Evolutionary conservation across 2,113 vertebrate genomes (phyloP).

Genomic region (mouse (Mus musculus)): DNA sequence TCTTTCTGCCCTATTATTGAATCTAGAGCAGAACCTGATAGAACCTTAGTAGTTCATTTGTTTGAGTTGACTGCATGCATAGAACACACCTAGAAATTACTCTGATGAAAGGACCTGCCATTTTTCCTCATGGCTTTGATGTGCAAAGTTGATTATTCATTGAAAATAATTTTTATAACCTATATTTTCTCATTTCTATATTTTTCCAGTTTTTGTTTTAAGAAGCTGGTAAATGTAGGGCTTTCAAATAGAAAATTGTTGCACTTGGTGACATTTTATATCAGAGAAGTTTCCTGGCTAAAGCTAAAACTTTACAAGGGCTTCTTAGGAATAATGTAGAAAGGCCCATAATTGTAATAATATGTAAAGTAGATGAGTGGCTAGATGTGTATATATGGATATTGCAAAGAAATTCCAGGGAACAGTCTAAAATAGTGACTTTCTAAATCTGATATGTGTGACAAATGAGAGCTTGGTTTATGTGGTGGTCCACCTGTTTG

Average conservation of each 20-base stretch:
- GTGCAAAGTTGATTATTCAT: slow-evolving; percentile 8
- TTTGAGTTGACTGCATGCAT: neutral
- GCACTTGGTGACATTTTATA: slow-evolving; percentile 1
- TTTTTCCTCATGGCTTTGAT: slow-evolving; percentile 24
- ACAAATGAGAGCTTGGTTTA: neutral
- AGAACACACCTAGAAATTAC: neutral
- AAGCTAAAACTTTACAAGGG: neutral
- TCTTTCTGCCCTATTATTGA: neutral
- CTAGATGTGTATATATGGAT: neutral
- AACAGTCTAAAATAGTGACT: neutral
- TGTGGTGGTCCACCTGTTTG: neutral
- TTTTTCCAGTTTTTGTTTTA: neutral
- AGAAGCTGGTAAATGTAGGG: neutral
- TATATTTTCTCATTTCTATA: slow-evolving; percentile 2
- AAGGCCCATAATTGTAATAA: neutral
- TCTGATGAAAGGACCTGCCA: neutral
- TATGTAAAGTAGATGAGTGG: neutral
- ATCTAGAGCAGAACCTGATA: neutral
- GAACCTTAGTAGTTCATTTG: slow-evolving; percentile 1
- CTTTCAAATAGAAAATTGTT: slow-evolving; percentile 11
- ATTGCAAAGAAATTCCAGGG: neutral
- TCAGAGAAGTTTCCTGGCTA: neutral
- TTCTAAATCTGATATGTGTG: neutral
- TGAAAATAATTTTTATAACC: slow-evolving; percentile 27
- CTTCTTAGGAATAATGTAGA: neutral